These are phyloP conservation scores for Stichodactyla helianthus DNA, from an alignment of 64 coral and sea anemone genomes.

Conservation along the genomic window DNA sequence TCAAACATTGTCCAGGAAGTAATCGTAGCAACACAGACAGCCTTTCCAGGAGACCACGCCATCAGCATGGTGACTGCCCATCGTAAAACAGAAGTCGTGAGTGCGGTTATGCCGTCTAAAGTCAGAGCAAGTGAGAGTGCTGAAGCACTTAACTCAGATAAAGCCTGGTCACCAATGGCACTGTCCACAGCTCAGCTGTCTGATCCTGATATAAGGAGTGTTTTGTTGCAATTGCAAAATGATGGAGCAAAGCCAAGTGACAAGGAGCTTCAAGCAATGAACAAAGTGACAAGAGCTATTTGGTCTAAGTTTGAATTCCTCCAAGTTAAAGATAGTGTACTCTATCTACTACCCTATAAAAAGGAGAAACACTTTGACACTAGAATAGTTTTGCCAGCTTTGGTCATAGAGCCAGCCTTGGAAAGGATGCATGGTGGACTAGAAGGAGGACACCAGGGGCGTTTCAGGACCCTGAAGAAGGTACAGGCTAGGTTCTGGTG, in stretches of 20 bases:
- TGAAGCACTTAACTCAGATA: too few species aligned
- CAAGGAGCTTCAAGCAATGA: constrained; percentile 33
- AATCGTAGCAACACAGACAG: too few species aligned
- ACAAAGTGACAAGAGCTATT: constrained; percentile 17
- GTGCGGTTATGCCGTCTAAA: too few species aligned
- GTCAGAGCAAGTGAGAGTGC: too few species aligned
- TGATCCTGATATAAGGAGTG: constrained; percentile 26
- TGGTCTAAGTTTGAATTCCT: constrained; percentile 41
- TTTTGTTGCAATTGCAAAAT: constrained; percentile 23
- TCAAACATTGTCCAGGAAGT: too few species aligned
- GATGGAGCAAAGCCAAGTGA: constrained; percentile 11
- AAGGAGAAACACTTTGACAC: constrained; percentile 5
- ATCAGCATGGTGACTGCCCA: constrained; percentile 34
- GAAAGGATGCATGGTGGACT: neutral
- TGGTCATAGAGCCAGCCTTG: constrained; percentile 6
- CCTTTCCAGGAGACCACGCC: constrained; percentile 14
- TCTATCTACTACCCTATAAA: constrained; percentile 7
- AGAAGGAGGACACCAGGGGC: constrained; percentile 8
- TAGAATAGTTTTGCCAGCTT: constrained; percentile 1
- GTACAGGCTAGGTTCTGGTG: constrained; percentile 34
- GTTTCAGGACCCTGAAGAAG: constrained; percentile 31
- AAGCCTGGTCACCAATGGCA: neutral
- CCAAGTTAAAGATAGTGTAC: too few species aligned
- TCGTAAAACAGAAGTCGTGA: too few species aligned
- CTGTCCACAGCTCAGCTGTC: constrained; percentile 31